Evolutionary conservation across 2,797 vertebrate genomes (phyloP).

Genomic region (Enteromius thamalakanensis): DNA sequence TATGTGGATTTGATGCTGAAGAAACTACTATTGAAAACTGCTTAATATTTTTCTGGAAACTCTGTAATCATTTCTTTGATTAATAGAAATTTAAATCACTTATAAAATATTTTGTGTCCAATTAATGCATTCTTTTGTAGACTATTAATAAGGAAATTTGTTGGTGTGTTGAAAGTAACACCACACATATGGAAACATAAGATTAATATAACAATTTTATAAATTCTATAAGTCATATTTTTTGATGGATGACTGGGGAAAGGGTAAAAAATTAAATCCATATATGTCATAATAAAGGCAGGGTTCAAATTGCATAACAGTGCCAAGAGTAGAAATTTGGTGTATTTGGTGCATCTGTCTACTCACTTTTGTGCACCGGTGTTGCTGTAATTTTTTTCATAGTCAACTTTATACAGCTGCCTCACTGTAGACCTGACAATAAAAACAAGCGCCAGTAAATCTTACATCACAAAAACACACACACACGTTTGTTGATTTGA

Average conservation of each 20-base stretch:
- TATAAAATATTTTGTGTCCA: neutral
- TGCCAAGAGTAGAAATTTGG: neutral
- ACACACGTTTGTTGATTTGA: neutral
- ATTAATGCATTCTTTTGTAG: neutral
- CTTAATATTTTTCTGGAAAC: neutral
- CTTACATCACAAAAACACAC: neutral
- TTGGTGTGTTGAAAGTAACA: neutral
- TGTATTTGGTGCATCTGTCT: neutral
- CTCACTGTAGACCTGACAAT: slow-evolving; percentile 85
- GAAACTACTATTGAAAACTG: neutral
- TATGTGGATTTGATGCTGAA: neutral
- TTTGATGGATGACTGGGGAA: neutral
- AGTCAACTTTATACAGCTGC: slow-evolving; percentile 86
- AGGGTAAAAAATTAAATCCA: neutral
- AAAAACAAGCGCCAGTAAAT: slow-evolving; percentile 24
- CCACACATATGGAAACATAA: neutral
- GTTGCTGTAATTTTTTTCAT: slow-evolving; percentile 75
- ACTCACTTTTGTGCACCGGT: slow-evolving; percentile 71
- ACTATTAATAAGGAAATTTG: neutral
- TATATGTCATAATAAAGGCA: neutral
- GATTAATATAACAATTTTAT: neutral
- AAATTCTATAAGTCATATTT: neutral
- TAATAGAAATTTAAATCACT: neutral
- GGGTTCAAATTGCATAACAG: neutral
- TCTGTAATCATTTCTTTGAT: neutral